Evolutionary conservation across 2,797 vertebrate genomes (phyloP), one percentile per base, ranked within the genome.

Genomic region (Australoheros facetus): DNA sequence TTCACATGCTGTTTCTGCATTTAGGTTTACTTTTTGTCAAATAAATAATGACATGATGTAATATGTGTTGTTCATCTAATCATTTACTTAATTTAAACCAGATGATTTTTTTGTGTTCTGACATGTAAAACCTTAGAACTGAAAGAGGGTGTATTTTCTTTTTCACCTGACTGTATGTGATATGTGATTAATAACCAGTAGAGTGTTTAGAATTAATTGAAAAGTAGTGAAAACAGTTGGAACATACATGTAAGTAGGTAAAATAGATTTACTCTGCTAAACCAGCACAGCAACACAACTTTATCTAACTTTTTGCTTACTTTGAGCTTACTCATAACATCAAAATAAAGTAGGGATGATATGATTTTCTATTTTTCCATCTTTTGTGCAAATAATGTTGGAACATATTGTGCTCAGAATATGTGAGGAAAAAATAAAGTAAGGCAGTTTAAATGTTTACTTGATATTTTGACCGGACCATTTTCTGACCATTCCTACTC

Each of bases 381-480:
- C 83, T 89, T 28, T 34, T 91, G 85, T 87, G 66, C 45, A 80
- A 78, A 56, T 14, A 9, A 45, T 56, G 53, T n/a, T 34, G 72
- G 26, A 71, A 72, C 83, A 79, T 5, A 4, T 58, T 19, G 42
- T 48, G 42, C 39, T 45, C 21, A 45, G 26, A 45, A 28, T 48
- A 66, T 28, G 39, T 48, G 62, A 45, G 37, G 39, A 48, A 28
- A 66, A 66, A 66, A 1, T 48, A 66, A 30, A 48, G 45, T 3
- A 32, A 32, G 32, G 32, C 42, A 45, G 12, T 16, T 45, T 45
- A 4, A 45, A 16, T 45, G 42, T 12, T 4, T 45, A 16, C 14
- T 16, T 48, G 45, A 48, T 48, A 48, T 48, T 48, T 13, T 42
- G 11, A 39, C 11, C 3, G 3, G 37, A 39, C 37, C 9, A 3